A percentile compares a stretch with the other conserved stretches of the same genome.
Evolutionary conservation across 1,140 invertebrate genomes (phyloP).

Genomic region (Trichonephila clavipes): DNA sequence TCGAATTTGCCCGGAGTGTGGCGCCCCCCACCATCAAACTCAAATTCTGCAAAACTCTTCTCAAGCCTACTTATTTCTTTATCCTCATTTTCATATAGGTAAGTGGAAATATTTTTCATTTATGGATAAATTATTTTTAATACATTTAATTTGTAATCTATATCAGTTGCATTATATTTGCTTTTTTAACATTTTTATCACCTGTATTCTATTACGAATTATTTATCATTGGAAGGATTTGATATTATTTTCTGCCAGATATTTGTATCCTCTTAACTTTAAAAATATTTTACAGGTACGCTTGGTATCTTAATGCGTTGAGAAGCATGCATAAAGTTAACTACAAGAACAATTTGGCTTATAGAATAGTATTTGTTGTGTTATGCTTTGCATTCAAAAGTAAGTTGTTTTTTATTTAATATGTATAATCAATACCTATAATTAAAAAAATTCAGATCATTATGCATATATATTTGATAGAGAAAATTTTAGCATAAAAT

Average conservation of each 20-base stretch:
- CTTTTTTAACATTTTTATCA: too few species aligned
- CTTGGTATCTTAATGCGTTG: too few species aligned
- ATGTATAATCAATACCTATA: too few species aligned
- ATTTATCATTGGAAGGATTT: too few species aligned
- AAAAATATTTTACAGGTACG: background rate
- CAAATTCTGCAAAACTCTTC: background rate
- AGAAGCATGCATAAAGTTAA: background rate
- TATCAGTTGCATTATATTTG: too few species aligned
- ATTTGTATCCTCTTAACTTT: background rate
- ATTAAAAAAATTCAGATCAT: too few species aligned
- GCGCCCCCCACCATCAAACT: slow-evolving; percentile 10
- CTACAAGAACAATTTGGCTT: background rate
- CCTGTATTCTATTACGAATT: too few species aligned
- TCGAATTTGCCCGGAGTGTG: background rate
- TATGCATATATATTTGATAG: too few species aligned
- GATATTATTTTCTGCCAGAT: background rate
- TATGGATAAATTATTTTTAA: background rate
- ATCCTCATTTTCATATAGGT: background rate
- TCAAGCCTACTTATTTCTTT: background rate
- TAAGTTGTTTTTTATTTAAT: background rate
- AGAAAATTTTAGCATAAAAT: too few species aligned
- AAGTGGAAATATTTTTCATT: background rate
- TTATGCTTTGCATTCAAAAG: background rate
- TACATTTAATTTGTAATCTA: too few species aligned
- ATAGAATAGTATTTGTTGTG: background rate